Evolutionary conservation across 2,888 invertebrate species (phyloP), one percentile per base, ranked within the genome.

Genomic region (Dicranocentrus wangi): DNA sequence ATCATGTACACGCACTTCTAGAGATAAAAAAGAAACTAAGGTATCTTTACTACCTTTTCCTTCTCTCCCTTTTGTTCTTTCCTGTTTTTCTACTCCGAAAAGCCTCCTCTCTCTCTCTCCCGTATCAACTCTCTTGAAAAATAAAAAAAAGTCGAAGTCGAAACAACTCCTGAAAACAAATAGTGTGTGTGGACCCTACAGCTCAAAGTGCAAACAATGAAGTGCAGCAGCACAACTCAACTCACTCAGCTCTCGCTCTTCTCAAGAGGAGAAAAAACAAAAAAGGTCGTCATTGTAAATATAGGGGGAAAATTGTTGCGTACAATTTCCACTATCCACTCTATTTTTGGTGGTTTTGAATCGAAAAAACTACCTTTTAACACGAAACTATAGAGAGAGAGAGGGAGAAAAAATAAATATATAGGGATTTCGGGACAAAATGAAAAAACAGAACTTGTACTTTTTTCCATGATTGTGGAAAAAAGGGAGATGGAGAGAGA

Each of bases 21-120:
- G 32, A 61, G 47, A 63, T 51, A 72, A 72, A 32, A 47, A 21
- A 58, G 27, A 60, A 60, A 28, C 25, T 71, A 21, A 42, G 43
- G 10, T 71, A 61, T 70, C 70, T 70, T 60, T 27, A 70, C 60
- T 27, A 23, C 69, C 43, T 69, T 55, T 69, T 32, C 69, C 58
- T 58, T 55, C 10, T 69, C 25, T 58, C 53, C 53, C 27, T 58
- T 58, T 58, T 58, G 23, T 27, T 23, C 55, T 32, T 55, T 58
- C 32, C 32, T 32, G 32, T 32, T 10, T 10, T 58, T 27, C 27
- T 17, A 25, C n/a, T 27, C 28, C 32, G n/a, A 1, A 7, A 3
- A 32, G 3, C 32, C 10, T 10, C 10, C 32, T 32, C 32, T 32
- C 32, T 32, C 32, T 32, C 32, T 32, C 32, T 32, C 32, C n/a